A percentile compares a stretch with the other conserved stretches of the same genome.
phyloP scores from a whole-genome alignment of 2,113 vertebrate genomes.

The Jacana jacana region DNA sequence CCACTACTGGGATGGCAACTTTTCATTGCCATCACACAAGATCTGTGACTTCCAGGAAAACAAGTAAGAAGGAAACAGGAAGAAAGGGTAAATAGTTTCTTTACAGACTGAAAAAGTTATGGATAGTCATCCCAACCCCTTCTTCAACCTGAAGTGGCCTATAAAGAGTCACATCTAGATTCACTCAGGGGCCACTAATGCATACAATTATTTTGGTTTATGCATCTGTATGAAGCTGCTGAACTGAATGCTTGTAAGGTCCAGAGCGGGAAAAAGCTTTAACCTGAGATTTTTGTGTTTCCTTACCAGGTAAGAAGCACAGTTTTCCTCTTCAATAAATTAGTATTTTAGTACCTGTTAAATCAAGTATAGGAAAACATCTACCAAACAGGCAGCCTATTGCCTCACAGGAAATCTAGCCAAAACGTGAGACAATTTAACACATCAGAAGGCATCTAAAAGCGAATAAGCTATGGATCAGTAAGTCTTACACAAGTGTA shows the following conservation, averaged over 20 bases:
- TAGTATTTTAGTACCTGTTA: background rate
- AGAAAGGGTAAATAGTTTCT: background rate
- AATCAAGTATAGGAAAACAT: background rate
- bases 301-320: background rate
- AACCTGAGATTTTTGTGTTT: background rate
- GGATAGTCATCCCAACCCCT: background rate
- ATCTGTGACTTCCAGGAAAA: background rate
- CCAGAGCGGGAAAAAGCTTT: background rate
- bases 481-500: background rate
- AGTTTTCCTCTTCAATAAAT: background rate
- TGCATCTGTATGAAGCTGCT: background rate
- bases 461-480: background rate
- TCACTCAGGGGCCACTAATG: background rate
- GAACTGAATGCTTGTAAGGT: background rate
- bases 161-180: background rate
- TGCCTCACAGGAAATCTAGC: background rate
- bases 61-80: background rate
- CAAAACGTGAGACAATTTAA: background rate
- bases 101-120: background rate
- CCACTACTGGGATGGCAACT: background rate
- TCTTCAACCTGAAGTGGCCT: background rate
- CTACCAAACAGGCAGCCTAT: background rate
- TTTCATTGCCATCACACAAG: background rate
- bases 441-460: background rate
- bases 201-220: background rate